phyloP scores from a whole-genome alignment of 2,888 invertebrate species.

The Drosophila birchii region DNA sequence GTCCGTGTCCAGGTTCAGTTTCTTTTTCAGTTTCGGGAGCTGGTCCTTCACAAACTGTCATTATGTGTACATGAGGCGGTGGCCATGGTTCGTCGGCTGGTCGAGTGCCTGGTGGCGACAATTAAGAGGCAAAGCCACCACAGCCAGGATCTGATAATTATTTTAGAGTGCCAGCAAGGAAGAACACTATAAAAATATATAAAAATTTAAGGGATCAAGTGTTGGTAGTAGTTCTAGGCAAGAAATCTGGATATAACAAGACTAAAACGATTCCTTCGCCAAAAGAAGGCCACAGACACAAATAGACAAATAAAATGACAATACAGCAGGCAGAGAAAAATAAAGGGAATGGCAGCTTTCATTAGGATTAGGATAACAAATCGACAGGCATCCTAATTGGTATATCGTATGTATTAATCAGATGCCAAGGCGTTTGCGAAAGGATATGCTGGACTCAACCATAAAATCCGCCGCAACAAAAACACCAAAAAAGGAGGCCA shows the following conservation, averaged over 20 bases:
- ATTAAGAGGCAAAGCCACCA: conserved; percentile 44
- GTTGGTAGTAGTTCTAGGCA: too few relatives aligned
- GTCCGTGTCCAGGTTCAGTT: not conserved
- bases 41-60: not conserved
- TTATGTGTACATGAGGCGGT: conserved; percentile 12
- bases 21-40: not conserved
- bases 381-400: conserved; percentile 16
- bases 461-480: conserved; percentile 1
- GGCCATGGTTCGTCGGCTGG: conserved; percentile 34
- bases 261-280: too few relatives aligned
- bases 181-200: too few relatives aligned
- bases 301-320: not conserved
- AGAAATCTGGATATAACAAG: too few relatives aligned
- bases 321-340: too few relatives aligned
- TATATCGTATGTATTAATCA: conserved; percentile 19
- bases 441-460: not conserved
- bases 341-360: not conserved
- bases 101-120: conserved; percentile 31
- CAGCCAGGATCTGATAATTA: conserved; percentile 31
- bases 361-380: conserved; percentile 13
- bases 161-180: conserved; percentile 37
- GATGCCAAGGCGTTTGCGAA: not conserved
- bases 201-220: too few relatives aligned
- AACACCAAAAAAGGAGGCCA: not conserved
- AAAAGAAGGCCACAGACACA: too few relatives aligned